Base-by-base conservation (phyloP, 2,113 vertebrate genomes). In the Rallus limicola region DNA sequence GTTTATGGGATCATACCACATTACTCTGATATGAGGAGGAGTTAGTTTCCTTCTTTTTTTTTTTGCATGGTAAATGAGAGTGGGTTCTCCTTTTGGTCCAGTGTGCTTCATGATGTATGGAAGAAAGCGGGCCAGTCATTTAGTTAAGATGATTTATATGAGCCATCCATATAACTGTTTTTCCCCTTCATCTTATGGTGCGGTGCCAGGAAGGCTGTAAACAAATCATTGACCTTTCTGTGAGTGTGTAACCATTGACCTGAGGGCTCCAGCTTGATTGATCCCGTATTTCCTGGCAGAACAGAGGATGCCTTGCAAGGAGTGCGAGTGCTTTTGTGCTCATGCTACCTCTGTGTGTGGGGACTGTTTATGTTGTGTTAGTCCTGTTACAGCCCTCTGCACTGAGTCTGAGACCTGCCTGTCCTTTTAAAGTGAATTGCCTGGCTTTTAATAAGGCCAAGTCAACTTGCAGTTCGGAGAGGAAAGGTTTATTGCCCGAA, bases 191-290 rank as follows among this genome's bases (percentile, higher is more conserved):
- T 55, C 64, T 68, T 4, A 11, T 3, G 15, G 16, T 63, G 46
- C 33, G 87, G 46, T 96, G 95, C 95, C 92, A 96, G 79, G 89
- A 95, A 91, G 82, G 93, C 84, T 63, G 79, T 76, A 95, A 97
- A 95, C 92, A 97, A 91, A 82, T 90, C 95, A 50, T 10, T 85
- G 90, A 94, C 87, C 82, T 82, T 96, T 38, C 71, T 55, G 3
- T 29, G 56, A 87, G 52, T 1, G 33, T 31, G 55, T 14, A 92
- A 9, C 70, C 62, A 1, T 5, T 42, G 69, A 93, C 64, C 86
- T 1, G 55, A 40, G 88, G 93, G 67, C 76, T 92, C 24, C 29
- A 2, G 0, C 8, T 28, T 26, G 77, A 58, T 26, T 38, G 53
- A 84, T 87, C 92, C 87, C 2, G 0, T 29, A 14, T 87, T 93